Evolutionary conservation across 2,888 invertebrate genomes (phyloP), one percentile per base, ranked within the genome.

Genomic region (Globia sparganii): DNA sequence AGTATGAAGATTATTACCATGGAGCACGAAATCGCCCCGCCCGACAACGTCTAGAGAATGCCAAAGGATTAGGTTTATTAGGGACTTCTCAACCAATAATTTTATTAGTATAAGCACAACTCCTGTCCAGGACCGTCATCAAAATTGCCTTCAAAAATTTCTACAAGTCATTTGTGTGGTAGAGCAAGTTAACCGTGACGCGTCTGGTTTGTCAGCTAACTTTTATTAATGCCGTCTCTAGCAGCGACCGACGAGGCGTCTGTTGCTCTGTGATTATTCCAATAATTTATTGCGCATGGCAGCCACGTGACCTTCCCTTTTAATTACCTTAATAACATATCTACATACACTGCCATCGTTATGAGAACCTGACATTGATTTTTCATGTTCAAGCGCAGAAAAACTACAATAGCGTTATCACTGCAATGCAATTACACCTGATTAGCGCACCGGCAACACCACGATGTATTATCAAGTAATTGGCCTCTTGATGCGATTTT

Each of bases 401-500:
- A 78, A 66, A 56, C 78, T 56, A 34, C 28, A 31, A 70, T 69
- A 61, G 66, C 5, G 2, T 53, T 6, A 49, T 21, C 31, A 53
- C 13, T 40, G 31, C 31, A 64, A 25, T 21, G 21, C 65, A 78
- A 82, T 77, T 61, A 66, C 49, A 77, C n/a, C 53, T 59, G 53
- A 65, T 65, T 78, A 78, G 53, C 25, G 6, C 56, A 40, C 46
- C 56, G 8, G 43, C 21, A 34, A 46, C n/a, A 77, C 2, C 4
- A 56, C 25, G n/a, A 5, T 49, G 56, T 71, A 59, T 65, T 37
- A 43, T 61, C 31, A 40, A 71, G 37, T 66, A 83, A 78, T 80
- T 82, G 56, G 8, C 25, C 66, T 43, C 79, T 80, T 80, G 71
- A 80, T 80, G 71, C 0, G 71, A 78, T 83, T 83, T 78, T 80